Evolutionary conservation across 2,113 vertebrate species (phyloP).

Genomic region (Callipepla californica): DNA sequence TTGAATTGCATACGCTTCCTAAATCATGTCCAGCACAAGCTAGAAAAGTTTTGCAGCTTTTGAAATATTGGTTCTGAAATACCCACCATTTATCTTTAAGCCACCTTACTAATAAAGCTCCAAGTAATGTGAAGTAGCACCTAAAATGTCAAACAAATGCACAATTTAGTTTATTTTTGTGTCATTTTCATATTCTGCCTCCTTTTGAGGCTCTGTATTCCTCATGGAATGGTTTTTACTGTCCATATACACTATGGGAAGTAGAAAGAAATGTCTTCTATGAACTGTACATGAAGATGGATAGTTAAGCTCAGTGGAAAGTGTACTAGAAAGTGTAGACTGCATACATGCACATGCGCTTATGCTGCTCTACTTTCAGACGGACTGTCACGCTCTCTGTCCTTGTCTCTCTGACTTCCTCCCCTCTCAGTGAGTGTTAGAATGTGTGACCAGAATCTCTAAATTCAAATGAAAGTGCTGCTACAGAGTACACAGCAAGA

Average conservation of each 20-base stretch:
- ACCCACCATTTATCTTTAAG: not conserved
- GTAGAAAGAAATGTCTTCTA: not conserved
- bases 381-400: not conserved
- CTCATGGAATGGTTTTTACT: not conserved
- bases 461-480: not conserved
- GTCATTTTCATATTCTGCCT: not conserved
- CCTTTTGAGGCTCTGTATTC: not conserved
- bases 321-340: not conserved
- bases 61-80: not conserved
- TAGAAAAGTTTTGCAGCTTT: not conserved
- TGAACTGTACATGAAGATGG: not conserved
- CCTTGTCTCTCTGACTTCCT: conserved; percentile 40
- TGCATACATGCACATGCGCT: not conserved
- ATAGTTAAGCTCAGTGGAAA: not conserved
- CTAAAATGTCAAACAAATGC: not conserved
- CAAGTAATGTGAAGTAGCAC: not conserved
- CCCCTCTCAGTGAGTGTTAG: not conserved
- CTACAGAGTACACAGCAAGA: not conserved
- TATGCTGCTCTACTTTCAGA: not conserved
- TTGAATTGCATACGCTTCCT: not conserved
- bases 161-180: not conserved
- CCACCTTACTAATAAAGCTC: not conserved
- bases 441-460: conserved; percentile 31
- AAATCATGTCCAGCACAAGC: not conserved
- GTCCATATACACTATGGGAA: not conserved